phyloP scores from a whole-genome alignment of 2,113 vertebrate species.

The Hypocryptadius cinnamomeus region DNA sequence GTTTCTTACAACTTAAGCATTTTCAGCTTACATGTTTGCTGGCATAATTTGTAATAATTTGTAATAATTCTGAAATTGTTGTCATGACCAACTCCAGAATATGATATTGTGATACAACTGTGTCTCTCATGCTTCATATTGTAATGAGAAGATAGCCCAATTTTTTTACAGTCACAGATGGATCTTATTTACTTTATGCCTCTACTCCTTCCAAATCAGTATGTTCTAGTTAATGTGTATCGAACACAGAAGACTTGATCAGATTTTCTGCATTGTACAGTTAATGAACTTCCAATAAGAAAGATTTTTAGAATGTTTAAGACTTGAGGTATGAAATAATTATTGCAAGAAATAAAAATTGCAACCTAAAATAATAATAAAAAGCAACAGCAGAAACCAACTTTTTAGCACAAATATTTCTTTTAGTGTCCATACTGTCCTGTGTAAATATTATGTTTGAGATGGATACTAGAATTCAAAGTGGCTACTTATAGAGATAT shows the following conservation, averaged over 20 bases:
- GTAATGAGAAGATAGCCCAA: not conserved
- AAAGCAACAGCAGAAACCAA: not conserved
- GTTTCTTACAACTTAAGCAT: slow-evolving; percentile 17
- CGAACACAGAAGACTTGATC: not conserved
- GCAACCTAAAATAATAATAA: not conserved
- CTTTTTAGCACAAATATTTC: not conserved
- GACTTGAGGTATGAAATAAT: not conserved
- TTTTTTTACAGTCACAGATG: not conserved
- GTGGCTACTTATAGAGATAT: not conserved
- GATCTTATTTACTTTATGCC: not conserved
- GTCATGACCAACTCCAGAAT: not conserved
- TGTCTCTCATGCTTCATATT: not conserved
- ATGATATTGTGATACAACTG: not conserved
- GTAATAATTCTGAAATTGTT: not conserved
- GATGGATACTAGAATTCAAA: not conserved
- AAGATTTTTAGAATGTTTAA: not conserved
- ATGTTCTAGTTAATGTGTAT: not conserved
- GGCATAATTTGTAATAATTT: not conserved
- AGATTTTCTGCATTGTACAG: not conserved
- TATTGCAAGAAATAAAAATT: not conserved
- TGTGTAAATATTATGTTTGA: not conserved
- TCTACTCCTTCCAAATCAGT: not conserved
- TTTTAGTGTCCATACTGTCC: not conserved
- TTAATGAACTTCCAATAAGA: not conserved
- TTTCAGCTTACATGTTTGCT: slow-evolving; percentile 8